Evolutionary conservation across 2,113 vertebrate genomes (phyloP), one percentile per base, ranked within the genome.

Genomic region (Gobius niger): DNA sequence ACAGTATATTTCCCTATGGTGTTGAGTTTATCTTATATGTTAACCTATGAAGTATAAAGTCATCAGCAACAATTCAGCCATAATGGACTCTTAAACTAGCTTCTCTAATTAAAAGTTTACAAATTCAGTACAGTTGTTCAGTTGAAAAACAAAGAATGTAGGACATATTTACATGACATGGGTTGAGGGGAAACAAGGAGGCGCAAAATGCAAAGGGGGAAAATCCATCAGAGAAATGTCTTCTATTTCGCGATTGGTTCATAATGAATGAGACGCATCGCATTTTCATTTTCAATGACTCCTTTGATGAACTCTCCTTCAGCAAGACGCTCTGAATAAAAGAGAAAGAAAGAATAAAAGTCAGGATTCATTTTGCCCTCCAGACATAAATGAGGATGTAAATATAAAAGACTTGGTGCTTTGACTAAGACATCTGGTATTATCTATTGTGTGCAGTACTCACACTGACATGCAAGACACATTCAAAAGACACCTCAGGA

Each of bases 301-400:
- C 93, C 94, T 57, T 91, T 80, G 77, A 95, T 90, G 82, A 95
- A 95, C 80, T 95, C 94, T 34, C 92, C 93, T 78, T 95, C 94
- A 24, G 93, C 92, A 82, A 95, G 77, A 52, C 92, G 92, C 40
- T 94, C 94, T 93, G 53, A 15, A 19, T 64, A 49, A 59, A 40
- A 24, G 11, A 50, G 75, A 6, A 70, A 13, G 24, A 34, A 34
- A 34, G 2, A 34, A 34, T 34, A 34, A 34, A 34, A 42, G 9
- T 34, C 5, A 16, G 16, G 12, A 34, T 1, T 7, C 44, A 11
- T 50, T 14, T 13, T 49, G 15, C 34, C 14, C 24, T 59, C 42
- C 8, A 9, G 14, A 41, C 7, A 24, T 16, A 19, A 41, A 72
- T 63, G 15, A 67, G 13, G 19, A 67, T 42, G 56, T 9, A 40